Evolutionary conservation across 2,797 vertebrate species (phyloP), one percentile per base, ranked within the genome.

Genomic region (Synanceia verrucosa): DNA sequence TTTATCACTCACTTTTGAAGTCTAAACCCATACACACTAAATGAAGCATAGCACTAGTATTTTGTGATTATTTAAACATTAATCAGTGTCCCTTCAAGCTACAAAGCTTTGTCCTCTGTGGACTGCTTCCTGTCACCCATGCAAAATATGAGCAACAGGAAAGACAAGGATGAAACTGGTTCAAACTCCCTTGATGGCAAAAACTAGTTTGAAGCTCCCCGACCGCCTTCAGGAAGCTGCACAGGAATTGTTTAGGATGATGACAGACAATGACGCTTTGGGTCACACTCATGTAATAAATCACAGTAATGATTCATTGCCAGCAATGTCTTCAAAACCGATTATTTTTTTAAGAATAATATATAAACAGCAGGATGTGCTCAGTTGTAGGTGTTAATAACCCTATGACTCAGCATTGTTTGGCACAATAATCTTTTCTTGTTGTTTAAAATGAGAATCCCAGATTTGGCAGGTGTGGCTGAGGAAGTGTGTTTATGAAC

Each of bases 131-230:
- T 11, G 11, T 72, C 60, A 47, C 67, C 3, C 18, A 1, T 59
- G 64, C 39, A 64, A 55, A 47, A 62, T 39, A 56, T 28, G 33
- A 74, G 77, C 51, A 85, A 84, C 75, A 85, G 79, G 82, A 76
- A n/a, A 81, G 73, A 37, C 3, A 2, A 52, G 68, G 36, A 80
- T 73, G 51, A 79, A 79, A 71, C 68, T 24, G 21, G 18, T 19
- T 56, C 57, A 75, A 79, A 71, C n/a, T 86, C 81, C 84, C 83
- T 14, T 56, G 68, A 81, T 21, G 57, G 29, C 34, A 51, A 53
- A 63, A 73, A 34, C 6, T 44, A 76, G 53, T 88, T 87, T 86
- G 81, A 88, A 83, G 79, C 66, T 78, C 31, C 60, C 31, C 65
- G 56, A 65, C 57, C 48, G 84, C 67, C 74, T 48, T 55, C 33